Percentiles rank a stretch among this genome's conserved stretches.
Conservation (phyloP, 2,113 vertebrate species). For the Paracanthobrama guichenoti region DNA sequence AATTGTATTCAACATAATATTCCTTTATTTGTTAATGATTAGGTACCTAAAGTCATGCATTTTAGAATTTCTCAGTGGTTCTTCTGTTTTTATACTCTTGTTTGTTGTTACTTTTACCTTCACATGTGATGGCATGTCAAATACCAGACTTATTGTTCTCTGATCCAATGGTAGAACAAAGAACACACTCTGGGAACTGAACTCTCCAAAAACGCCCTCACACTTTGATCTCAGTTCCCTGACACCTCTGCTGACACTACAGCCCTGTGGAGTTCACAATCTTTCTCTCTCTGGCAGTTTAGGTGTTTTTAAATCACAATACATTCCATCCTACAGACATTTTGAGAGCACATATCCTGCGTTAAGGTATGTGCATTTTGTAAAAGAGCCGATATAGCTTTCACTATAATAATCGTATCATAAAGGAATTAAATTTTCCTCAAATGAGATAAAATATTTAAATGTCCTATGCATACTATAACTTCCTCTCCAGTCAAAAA, state of each 20-base stretch:
- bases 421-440: background rate
- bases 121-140: constrained; percentile 4
- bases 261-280: background rate
- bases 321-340: background rate
- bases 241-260: background rate
- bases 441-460: background rate
- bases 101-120: constrained; percentile 15
- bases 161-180: background rate
- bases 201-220: constrained; percentile 9
- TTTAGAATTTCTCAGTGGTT: background rate
- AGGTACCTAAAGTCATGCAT: background rate
- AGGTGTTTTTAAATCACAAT: constrained; percentile 2
- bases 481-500: background rate
- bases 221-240: constrained; percentile 18
- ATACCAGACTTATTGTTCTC: background rate
- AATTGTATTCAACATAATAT: background rate
- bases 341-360: background rate
- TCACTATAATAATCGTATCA: background rate
- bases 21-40: background rate
- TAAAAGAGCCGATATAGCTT: background rate
- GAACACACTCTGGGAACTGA: background rate
- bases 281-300: background rate
- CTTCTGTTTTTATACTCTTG: background rate
- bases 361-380: background rate
- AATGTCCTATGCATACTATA: background rate